Percentiles rank a stretch among this genome's conserved stretches.
Evolutionary conservation across 1,140 invertebrate species (phyloP).

Genomic region (Steinernema feltiae): DNA sequence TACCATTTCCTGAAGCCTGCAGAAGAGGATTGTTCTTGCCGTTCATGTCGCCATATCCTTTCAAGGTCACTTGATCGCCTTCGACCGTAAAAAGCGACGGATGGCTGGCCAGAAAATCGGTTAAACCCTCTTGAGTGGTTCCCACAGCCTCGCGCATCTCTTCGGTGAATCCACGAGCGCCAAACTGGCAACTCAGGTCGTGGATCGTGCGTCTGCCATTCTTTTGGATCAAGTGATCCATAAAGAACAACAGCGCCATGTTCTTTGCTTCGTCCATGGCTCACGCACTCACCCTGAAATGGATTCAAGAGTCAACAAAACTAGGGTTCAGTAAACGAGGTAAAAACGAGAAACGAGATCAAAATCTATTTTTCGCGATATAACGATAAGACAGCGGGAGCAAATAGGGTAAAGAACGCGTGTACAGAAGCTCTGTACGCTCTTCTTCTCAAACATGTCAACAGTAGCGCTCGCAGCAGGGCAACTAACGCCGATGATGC

Average conservation of each 20-base stretch:
- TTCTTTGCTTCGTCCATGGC: slow-evolving; percentile 63
- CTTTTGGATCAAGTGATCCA: slow-evolving; percentile 87
- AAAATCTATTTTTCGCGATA: not conserved
- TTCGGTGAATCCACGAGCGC: slow-evolving; percentile 63
- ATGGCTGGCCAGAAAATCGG: slow-evolving; percentile 78
- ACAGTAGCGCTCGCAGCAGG: too few relatives aligned
- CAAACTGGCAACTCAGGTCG: slow-evolving; percentile 90
- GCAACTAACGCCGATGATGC: too few relatives aligned
- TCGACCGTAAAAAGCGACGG: slow-evolving; percentile 82
- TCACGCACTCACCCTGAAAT: slow-evolving; percentile 7
- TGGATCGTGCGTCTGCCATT: slow-evolving; percentile 81
- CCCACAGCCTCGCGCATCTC: slow-evolving; percentile 57
- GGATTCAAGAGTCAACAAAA: not conserved
- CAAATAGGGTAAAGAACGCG: not conserved
- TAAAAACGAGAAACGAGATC: not conserved
- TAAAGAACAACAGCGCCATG: slow-evolving; percentile 87
- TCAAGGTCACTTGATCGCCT: slow-evolving; percentile 82
- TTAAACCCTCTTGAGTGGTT: slow-evolving; percentile 64
- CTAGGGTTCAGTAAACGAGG: not conserved
- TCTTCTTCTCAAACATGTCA: too few relatives aligned
- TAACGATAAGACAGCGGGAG: not conserved
- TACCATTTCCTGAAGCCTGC: slow-evolving; percentile 60
- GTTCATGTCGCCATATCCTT: slow-evolving; percentile 64
- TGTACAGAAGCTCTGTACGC: not conserved
- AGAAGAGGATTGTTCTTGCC: slow-evolving; percentile 58